These are phyloP conservation scores for Melanogrammus aeglefinus DNA, from an alignment of 2,797 vertebrate genomes.

Conservation along the genomic window DNA sequence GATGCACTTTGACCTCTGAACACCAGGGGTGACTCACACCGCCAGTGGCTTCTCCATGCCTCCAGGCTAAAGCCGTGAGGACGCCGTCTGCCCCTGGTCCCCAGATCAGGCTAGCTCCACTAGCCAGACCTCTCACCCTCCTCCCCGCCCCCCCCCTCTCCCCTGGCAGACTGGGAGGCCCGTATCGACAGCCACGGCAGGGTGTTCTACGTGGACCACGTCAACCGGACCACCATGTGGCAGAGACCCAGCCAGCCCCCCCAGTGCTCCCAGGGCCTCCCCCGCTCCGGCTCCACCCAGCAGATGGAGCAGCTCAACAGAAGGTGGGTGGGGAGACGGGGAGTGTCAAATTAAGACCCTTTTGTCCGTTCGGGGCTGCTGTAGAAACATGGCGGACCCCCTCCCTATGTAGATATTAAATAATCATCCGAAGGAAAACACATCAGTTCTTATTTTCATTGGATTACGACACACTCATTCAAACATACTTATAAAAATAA, in stretches of 20 bases:
- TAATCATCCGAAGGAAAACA: too few species aligned
- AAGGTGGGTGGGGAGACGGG: constrained; percentile 74
- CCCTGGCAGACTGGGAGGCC: constrained; percentile 90
- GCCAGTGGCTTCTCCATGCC: not conserved
- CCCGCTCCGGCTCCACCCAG: constrained; percentile 87
- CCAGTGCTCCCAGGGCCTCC: constrained; percentile 80
- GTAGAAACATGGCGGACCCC: not conserved
- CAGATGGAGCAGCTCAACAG: constrained; percentile 99
- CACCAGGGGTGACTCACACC: not conserved
- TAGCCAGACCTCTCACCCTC: not conserved
- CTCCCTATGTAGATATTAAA: too few species aligned
- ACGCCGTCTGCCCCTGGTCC: not conserved
- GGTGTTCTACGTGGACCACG: constrained; percentile 95
- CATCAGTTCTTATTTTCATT: too few species aligned
- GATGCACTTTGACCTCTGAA: not conserved
- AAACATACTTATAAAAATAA: too few species aligned
- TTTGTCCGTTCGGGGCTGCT: not conserved
- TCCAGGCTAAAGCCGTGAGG: not conserved
- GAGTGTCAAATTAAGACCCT: not conserved
- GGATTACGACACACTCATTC: too few species aligned
- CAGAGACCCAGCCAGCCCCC: constrained; percentile 84
- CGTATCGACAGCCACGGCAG: constrained; percentile 95
- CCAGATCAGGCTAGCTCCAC: not conserved
- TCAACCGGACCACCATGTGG: constrained; percentile 96
- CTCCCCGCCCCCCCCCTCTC: not conserved